A percentile compares a stretch with the other conserved stretches of the same genome.
These are phyloP conservation scores for Myotis brandtii DNA, from an alignment of 2,113 vertebrate genomes.

Conservation along the genomic window DNA sequence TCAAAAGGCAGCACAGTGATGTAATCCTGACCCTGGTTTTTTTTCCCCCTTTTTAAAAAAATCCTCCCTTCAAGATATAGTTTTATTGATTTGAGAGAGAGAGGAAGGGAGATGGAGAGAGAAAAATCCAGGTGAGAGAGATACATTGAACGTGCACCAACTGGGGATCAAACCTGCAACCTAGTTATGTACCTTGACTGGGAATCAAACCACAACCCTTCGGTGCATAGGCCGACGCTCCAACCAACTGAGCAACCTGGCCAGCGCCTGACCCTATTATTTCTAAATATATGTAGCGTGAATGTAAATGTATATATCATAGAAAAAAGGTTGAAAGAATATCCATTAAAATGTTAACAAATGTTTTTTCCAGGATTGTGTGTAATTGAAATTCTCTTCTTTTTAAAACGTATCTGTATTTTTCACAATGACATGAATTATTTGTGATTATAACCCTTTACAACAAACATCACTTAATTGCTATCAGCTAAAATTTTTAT, in stretches of 20 bases:
- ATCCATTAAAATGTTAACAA: constrained; percentile 29
- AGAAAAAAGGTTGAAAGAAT: constrained; percentile 7
- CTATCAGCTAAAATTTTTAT: not conserved
- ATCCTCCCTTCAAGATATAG: not conserved
- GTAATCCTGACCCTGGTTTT: not conserved
- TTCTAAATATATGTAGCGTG: not conserved
- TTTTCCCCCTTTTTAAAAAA: not conserved
- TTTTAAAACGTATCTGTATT: not conserved
- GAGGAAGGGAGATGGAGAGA: not conserved
- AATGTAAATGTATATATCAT: not conserved
- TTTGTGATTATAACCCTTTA: constrained; percentile 17
- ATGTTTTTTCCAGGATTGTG: not conserved
- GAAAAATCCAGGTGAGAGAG: not conserved
- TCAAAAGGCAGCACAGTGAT: not conserved
- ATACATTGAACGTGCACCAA: not conserved
- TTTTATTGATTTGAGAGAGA: not conserved
- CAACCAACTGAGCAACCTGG: not conserved
- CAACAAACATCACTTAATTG: not conserved
- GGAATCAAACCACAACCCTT: not conserved
- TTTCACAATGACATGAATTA: not conserved
- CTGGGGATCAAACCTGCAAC: not conserved
- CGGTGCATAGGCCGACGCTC: not conserved
- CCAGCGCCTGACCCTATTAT: not conserved
- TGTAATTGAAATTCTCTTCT: not conserved
- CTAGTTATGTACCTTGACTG: not conserved